Percentiles rank a stretch among this genome's conserved stretches.
Conservation (phyloP, 1,140 invertebrate genomes). For the Drosophila murphyi region DNA sequence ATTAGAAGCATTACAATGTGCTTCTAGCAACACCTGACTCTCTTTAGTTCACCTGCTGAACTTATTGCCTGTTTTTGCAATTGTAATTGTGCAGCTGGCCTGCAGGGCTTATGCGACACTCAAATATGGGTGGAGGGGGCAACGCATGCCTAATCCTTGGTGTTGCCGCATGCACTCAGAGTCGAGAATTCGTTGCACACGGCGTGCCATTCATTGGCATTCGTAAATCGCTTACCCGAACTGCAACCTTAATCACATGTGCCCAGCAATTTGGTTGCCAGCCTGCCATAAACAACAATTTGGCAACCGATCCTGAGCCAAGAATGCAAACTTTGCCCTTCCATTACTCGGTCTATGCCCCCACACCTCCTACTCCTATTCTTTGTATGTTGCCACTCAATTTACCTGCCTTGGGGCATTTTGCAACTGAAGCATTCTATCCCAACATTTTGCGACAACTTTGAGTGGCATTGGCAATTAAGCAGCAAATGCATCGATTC, state of each 20-base stretch:
- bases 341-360: neutral
- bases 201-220: slow-evolving; percentile 49
- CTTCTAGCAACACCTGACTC: slow-evolving; percentile 21
- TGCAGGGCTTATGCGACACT: slow-evolving; percentile 32
- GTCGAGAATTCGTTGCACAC: neutral
- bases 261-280: slow-evolving; percentile 61
- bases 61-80: slow-evolving; percentile 10
- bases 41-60: slow-evolving; percentile 4
- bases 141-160: neutral
- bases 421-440: slow-evolving; percentile 46
- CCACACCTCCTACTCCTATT: no score
- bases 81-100: slow-evolving; percentile 36
- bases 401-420: slow-evolving; percentile 11
- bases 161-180: neutral
- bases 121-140: slow-evolving; percentile 7
- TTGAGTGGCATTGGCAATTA: slow-evolving; percentile 53
- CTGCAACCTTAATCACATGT: slow-evolving; percentile 77
- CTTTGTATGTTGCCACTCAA: no score
- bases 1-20: neutral
- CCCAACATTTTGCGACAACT: slow-evolving; percentile 43
- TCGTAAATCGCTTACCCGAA: slow-evolving; percentile 74
- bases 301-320: slow-evolving; percentile 15
- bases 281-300: slow-evolving; percentile 70
- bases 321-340: slow-evolving; percentile 15
- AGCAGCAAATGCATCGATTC: slow-evolving; percentile 16